Evolutionary conservation across 2,888 invertebrate species (phyloP).

Genomic region (Drosophila meridiana): DNA sequence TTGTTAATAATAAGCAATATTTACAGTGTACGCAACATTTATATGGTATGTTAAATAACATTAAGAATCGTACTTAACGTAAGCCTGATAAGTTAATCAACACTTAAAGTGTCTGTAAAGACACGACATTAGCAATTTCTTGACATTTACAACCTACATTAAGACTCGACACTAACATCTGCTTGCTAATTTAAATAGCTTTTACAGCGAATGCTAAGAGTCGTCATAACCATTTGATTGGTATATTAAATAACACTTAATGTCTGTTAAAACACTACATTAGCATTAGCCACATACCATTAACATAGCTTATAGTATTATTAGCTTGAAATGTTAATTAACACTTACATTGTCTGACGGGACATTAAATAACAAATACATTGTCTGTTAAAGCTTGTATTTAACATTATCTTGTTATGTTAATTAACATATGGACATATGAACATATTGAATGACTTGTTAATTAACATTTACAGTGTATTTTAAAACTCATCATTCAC

Average conservation of each 20-base stretch:
- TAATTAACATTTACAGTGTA: not conserved
- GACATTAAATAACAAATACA: no score
- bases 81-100: not conserved
- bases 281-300: no score
- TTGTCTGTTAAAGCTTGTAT: no score
- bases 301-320: no score
- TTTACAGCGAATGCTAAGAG: not conserved
- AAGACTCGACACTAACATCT: no score
- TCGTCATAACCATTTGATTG: slow-evolving; percentile 2
- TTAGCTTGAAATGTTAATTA: not conserved
- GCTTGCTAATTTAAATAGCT: not conserved
- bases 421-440: not conserved
- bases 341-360: no score
- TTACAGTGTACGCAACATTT: slow-evolving; percentile 1
- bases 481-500: no score
- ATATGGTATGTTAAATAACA: not conserved
- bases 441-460: not conserved
- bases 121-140: no score
- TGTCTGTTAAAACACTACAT: not conserved
- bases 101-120: no score
- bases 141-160: no score
- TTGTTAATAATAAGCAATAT: not conserved
- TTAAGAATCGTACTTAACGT: not conserved
- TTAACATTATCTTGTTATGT: not conserved
- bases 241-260: not conserved